Evolutionary conservation across 35 echinoderm and acorn worm species (phyloP).

Genomic region (Heliocidaris tuberculata): DNA sequence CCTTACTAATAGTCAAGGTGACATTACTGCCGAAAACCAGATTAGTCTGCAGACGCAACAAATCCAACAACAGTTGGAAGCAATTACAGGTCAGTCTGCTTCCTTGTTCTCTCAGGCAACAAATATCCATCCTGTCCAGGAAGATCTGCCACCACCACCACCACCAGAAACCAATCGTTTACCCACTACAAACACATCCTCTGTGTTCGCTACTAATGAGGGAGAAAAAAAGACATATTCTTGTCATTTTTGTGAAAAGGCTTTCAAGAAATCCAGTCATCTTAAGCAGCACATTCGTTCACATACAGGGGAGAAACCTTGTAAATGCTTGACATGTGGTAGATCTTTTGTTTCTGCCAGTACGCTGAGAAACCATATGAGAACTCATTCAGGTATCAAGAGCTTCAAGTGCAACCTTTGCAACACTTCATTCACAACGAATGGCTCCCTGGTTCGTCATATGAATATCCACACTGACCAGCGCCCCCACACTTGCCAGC

Average conservation of each 20-base stretch:
- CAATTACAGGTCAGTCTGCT: conserved; percentile 84
- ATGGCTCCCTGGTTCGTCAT: conserved; percentile 90
- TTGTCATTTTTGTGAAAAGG: conserved; percentile 77
- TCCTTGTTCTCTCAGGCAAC: conserved; percentile 50
- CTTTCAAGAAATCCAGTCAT: conserved; percentile 98
- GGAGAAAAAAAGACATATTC: conserved; percentile 72
- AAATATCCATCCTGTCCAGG: conserved; percentile 54
- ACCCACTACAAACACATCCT: not conserved
- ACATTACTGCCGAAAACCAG: conserved; percentile 64
- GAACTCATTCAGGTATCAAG: conserved; percentile 84
- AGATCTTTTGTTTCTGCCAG: conserved; percentile 91
- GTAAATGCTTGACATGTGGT: conserved; percentile 75
- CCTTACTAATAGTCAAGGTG: conserved; percentile 55
- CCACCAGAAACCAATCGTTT: conserved; percentile 2
- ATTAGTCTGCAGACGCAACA: conserved; percentile 94
- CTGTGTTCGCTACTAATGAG: conserved; percentile 35
- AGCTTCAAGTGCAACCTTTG: conserved; percentile 81
- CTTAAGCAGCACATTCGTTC: conserved; percentile 95
- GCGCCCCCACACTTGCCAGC: conserved; percentile 57
- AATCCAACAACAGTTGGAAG: conserved; percentile 97
- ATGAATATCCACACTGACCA: conserved; percentile 78
- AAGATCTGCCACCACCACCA: not conserved
- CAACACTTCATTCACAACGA: conserved; percentile 81
- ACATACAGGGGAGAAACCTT: conserved; percentile 95
- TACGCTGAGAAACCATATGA: conserved; percentile 76